Evolutionary conservation across 2,113 vertebrate genomes (phyloP).

Genomic region (Okapia johnstoni): DNA sequence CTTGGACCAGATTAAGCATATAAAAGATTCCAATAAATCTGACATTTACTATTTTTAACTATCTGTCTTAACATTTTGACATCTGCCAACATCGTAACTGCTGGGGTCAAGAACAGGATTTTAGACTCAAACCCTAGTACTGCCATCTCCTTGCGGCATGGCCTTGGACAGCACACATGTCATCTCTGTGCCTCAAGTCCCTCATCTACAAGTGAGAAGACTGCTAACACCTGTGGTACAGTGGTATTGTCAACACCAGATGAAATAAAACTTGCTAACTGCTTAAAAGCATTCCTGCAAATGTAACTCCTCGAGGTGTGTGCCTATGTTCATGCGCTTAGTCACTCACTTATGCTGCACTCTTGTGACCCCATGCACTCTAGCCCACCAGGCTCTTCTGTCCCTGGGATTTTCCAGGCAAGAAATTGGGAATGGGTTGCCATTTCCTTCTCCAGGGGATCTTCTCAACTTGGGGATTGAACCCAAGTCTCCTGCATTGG

Average conservation of each 20-base stretch:
- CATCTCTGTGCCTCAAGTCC: background rate
- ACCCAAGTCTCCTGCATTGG: background rate
- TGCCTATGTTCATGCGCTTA: rapidly evolving
- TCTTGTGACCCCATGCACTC: background rate
- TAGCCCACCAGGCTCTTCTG: background rate
- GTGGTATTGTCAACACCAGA: background rate
- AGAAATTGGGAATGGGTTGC: background rate
- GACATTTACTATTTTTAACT: background rate
- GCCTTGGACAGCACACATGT: background rate
- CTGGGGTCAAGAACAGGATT: background rate
- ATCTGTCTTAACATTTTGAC: background rate
- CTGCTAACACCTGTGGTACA: background rate
- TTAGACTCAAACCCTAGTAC: background rate
- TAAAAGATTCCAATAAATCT: background rate
- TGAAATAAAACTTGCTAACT: background rate
- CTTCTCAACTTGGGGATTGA: background rate
- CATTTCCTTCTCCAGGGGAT: background rate
- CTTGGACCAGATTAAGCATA: background rate
- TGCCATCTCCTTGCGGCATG: background rate
- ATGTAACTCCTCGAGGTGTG: background rate
- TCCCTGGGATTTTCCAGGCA: background rate
- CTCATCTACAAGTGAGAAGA: background rate
- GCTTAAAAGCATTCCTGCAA: background rate
- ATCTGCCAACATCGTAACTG: background rate
- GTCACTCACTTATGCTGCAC: background rate